phyloP scores from a whole-genome alignment of 2,888 invertebrate genomes.

The Philereme vetulata region DNA sequence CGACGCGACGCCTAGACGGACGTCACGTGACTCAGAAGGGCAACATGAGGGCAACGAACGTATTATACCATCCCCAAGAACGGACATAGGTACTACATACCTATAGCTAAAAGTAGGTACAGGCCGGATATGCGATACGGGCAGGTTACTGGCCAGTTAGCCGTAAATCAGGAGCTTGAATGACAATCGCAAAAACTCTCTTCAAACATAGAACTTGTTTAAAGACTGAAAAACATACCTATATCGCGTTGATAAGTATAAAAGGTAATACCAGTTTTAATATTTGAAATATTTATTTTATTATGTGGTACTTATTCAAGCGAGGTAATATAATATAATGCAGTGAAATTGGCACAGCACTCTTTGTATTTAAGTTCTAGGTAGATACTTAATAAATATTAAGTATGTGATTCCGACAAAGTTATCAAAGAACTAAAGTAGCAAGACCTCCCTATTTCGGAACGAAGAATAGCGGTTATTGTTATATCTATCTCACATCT shows the following conservation, averaged over 20 bases:
- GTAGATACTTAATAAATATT: too few species aligned
- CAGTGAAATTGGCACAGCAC: too few species aligned
- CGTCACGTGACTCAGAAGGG: constrained; percentile 40
- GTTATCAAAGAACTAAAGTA: constrained; percentile 11
- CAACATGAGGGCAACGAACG: constrained; percentile 61
- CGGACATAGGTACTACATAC: constrained; percentile 12
- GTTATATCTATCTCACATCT: constrained; percentile 38
- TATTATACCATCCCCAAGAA: constrained; percentile 56
- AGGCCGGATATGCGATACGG: constrained; percentile 24
- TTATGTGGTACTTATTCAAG: neutral
- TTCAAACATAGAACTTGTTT: constrained; percentile 9
- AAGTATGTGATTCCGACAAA: neutral
- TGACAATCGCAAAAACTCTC: constrained; percentile 4
- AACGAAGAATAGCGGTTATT: constrained; percentile 40
- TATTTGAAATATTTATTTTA: neutral
- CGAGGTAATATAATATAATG: too few species aligned
- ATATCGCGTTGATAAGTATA: neutral
- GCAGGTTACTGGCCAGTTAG: constrained; percentile 10
- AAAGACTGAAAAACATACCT: constrained; percentile 2
- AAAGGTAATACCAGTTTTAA: neutral
- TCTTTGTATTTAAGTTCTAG: too few species aligned
- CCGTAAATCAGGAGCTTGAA: constrained; percentile 6
- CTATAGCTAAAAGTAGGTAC: constrained; percentile 5
- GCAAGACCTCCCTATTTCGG: constrained; percentile 26
- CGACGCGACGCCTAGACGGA: constrained; percentile 26